Evolutionary conservation across 1,140 invertebrate genomes (phyloP).

Genomic region (Pissodes strobi): DNA sequence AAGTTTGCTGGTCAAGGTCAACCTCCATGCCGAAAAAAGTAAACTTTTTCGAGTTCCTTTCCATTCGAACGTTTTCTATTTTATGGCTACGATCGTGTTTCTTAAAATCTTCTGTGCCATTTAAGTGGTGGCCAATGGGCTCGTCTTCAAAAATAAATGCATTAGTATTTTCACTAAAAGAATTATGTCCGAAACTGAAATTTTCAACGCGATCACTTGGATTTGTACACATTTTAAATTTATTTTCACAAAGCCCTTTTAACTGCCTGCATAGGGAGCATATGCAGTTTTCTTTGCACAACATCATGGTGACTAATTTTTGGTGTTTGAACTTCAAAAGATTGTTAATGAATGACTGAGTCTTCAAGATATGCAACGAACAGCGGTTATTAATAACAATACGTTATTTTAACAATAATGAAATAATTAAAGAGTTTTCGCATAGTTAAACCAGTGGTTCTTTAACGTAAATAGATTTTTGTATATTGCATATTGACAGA

Average conservation of each 20-base stretch:
- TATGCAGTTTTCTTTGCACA: conserved; percentile 58
- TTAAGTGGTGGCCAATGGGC: too few species aligned
- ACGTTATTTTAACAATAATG: conserved; percentile 26
- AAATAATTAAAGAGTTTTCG: conserved; percentile 26
- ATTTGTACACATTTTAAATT: conserved; percentile 29
- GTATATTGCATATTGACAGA: background rate
- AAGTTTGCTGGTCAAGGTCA: conserved; percentile 12
- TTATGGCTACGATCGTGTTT: background rate
- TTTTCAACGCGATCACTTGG: background rate
- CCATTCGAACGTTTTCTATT: background rate
- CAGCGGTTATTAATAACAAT: conserved; percentile 22
- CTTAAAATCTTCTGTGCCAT: background rate
- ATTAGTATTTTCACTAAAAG: conserved; percentile 14
- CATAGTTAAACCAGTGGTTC: too few species aligned
- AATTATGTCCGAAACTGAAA: conserved; percentile 3
- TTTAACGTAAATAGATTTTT: too few species aligned
- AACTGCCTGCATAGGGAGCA: conserved; percentile 59
- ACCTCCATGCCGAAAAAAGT: conserved; percentile 50
- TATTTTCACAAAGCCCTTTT: conserved; percentile 50
- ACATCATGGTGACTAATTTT: conserved; percentile 52
- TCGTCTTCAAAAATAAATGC: conserved; percentile 59
- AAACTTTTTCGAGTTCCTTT: conserved; percentile 40
- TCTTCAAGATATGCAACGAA: background rate
- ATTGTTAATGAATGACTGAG: conserved; percentile 15
- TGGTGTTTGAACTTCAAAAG: conserved; percentile 19